phyloP scores from a whole-genome alignment of 2,797 vertebrate genomes.

The Enoplosus armatus region DNA sequence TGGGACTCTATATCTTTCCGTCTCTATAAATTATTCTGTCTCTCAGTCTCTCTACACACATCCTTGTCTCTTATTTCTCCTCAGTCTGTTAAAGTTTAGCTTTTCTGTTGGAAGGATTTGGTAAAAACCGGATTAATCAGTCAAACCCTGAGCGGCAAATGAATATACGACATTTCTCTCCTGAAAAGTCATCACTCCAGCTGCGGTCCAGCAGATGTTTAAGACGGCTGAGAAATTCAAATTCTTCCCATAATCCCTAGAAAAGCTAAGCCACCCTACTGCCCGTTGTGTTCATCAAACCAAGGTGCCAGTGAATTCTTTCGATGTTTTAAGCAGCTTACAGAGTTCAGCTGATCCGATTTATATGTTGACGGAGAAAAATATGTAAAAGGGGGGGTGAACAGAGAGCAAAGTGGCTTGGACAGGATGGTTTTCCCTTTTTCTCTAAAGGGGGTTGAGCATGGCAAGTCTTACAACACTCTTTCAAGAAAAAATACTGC shows the following conservation, averaged over 20 bases:
- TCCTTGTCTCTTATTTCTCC: constrained; percentile 5
- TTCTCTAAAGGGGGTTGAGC: not conserved
- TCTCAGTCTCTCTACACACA: constrained; percentile 3
- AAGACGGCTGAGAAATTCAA: constrained; percentile 76
- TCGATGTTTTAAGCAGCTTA: constrained; percentile 84
- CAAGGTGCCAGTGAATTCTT: constrained; percentile 83
- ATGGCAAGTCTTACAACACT: not conserved
- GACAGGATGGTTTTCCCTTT: constrained; percentile 14
- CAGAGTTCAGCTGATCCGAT: constrained; percentile 76
- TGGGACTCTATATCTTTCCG: not conserved
- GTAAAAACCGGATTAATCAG: constrained; percentile 55
- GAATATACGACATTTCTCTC: constrained; percentile 40
- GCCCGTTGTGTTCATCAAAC: constrained; percentile 66
- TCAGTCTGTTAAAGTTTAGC: constrained; percentile 28
- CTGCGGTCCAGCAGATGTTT: constrained; percentile 45
- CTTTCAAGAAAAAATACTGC: constrained; percentile 4
- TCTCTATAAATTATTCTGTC: constrained; percentile 27
- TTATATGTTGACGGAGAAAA: constrained; percentile 68
- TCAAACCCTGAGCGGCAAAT: constrained; percentile 52
- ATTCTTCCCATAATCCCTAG: constrained; percentile 78
- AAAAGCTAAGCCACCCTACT: constrained; percentile 65
- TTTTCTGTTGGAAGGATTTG: constrained; percentile 41
- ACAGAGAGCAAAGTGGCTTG: constrained; percentile 19
- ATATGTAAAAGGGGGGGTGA: constrained; percentile 49
- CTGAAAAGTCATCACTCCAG: constrained; percentile 56